These are phyloP conservation scores for Euura lappo DNA, from an alignment of 1,140 invertebrate species.

Conservation along the genomic window DNA sequence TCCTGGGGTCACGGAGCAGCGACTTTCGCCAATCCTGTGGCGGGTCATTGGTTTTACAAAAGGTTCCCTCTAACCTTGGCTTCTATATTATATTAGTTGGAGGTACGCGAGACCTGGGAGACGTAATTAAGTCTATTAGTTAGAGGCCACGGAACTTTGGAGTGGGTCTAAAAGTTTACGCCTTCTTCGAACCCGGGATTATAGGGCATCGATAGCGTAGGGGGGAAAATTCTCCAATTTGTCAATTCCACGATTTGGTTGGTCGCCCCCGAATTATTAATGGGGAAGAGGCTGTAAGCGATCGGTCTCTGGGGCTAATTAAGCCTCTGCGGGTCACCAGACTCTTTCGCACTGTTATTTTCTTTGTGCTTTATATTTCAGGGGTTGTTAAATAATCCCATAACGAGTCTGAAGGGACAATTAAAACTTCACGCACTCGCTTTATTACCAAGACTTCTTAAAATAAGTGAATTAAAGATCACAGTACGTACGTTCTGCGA, in stretches of 20 bases:
- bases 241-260: neutral
- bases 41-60: constrained; percentile 25
- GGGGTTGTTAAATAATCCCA: too few relatives aligned
- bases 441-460: too few relatives aligned
- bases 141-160: neutral
- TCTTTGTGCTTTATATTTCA: too few relatives aligned
- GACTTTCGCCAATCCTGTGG: neutral
- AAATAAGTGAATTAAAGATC: too few relatives aligned
- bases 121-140: constrained; percentile 16
- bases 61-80: neutral
- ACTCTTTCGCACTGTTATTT: too few relatives aligned
- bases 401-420: too few relatives aligned
- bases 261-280: too few relatives aligned
- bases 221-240: neutral
- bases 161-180: neutral
- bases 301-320: too few relatives aligned
- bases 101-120: neutral
- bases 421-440: too few relatives aligned
- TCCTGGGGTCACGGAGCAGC: constrained; percentile 1
- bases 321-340: too few relatives aligned
- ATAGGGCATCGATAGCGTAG: neutral
- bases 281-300: too few relatives aligned
- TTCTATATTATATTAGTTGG: neutral
- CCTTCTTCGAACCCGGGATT: neutral
- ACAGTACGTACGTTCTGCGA: too few relatives aligned